Evolutionary conservation across 2,113 vertebrate genomes (phyloP).

Genomic region (Corvus hawaiiensis): DNA sequence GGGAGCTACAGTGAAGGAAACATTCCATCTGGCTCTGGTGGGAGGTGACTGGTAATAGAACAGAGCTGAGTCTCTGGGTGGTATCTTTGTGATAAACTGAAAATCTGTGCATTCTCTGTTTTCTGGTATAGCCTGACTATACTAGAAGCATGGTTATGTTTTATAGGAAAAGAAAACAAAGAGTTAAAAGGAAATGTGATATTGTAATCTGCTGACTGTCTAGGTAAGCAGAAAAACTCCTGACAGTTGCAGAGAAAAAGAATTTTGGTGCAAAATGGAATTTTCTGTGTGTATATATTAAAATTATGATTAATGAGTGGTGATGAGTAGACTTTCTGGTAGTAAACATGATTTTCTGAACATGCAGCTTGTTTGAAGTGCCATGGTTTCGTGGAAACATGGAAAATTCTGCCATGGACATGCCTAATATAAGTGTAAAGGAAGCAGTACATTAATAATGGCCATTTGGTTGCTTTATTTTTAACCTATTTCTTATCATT

Average conservation of each 20-base stretch:
- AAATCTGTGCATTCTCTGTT: background rate
- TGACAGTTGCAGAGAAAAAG: background rate
- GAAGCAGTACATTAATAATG: background rate
- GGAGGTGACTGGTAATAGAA: background rate
- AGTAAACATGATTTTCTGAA: background rate
- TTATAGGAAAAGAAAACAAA: background rate
- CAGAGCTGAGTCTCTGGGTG: background rate
- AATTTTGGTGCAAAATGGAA: background rate
- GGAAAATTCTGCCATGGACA: background rate
- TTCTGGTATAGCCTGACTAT: background rate
- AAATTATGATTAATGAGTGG: background rate
- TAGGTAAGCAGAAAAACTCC: background rate
- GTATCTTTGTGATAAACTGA: background rate
- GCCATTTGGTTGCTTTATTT: background rate
- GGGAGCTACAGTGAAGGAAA: background rate
- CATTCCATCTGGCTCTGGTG: background rate
- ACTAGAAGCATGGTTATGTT: background rate
- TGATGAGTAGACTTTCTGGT: background rate
- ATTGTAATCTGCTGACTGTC: background rate
- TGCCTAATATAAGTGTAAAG: background rate
- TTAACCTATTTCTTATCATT: background rate
- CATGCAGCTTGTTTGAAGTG: background rate
- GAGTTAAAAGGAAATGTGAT: background rate
- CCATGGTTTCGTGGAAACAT: background rate
- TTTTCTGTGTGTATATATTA: background rate